phyloP scores from a whole-genome alignment of 2,888 invertebrate species.

The Polyploca ridens region DNA sequence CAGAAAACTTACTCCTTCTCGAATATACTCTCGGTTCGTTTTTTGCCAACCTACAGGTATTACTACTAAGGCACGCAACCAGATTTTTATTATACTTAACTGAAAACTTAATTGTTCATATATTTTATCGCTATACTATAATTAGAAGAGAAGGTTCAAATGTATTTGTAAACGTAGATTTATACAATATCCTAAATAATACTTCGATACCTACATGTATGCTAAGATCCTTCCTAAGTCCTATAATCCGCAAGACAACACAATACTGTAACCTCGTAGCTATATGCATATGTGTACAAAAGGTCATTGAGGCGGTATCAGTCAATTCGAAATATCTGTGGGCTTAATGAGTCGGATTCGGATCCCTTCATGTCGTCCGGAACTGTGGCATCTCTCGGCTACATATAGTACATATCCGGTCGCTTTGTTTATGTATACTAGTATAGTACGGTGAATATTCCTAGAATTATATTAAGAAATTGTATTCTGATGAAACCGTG shows the following conservation, averaged over 20 bases:
- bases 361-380: slow-evolving; percentile 38
- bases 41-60: too few species aligned
- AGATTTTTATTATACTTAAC: too few species aligned
- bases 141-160: too few species aligned
- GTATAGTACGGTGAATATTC: slow-evolving; percentile 43
- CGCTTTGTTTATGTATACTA: slow-evolving; percentile 40
- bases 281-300: slow-evolving; percentile 28
- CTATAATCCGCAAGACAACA: background rate
- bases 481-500: background rate
- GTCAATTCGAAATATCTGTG: slow-evolving; percentile 39
- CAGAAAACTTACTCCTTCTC: too few species aligned
- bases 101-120: too few species aligned
- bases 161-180: too few species aligned
- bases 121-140: too few species aligned
- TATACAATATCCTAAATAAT: too few species aligned
- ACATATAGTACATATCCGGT: slow-evolving; percentile 42
- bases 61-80: too few species aligned
- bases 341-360: slow-evolving; percentile 54
- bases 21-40: too few species aligned
- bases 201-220: too few species aligned
- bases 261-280: background rate
- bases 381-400: slow-evolving; percentile 41
- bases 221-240: background rate
- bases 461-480: background rate
- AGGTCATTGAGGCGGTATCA: slow-evolving; percentile 54